Conservation (phyloP, 2,888 invertebrate genomes). For the Callimorpha dominula region DNA sequence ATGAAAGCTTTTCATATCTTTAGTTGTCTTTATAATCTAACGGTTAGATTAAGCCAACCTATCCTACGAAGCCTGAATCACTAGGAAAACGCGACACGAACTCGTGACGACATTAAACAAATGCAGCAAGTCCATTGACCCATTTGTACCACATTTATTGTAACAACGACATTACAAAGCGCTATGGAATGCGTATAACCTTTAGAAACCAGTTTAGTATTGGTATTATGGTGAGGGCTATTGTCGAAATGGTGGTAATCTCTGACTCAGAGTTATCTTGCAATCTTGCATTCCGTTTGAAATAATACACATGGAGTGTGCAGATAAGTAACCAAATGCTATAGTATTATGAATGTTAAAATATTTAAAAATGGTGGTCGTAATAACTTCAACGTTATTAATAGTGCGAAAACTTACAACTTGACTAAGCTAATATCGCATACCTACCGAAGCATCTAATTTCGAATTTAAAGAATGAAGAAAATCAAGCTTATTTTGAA, state of each 20-base stretch:
- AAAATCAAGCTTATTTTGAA: too few relatives aligned
- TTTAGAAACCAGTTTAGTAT: conserved; percentile 26
- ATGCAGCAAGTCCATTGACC: background rate
- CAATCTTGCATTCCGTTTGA: conserved; percentile 9
- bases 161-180: conserved; percentile 24
- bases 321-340: background rate
- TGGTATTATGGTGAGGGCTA: conserved; percentile 15
- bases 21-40: too few relatives aligned
- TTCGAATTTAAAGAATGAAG: too few relatives aligned
- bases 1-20: too few relatives aligned
- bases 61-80: background rate
- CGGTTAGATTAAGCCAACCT: too few relatives aligned
- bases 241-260: conserved; percentile 24
- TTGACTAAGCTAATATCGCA: too few relatives aligned
- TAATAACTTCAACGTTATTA: too few relatives aligned
- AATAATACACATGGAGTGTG: background rate
- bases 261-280: conserved; percentile 26
- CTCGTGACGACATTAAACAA: background rate
- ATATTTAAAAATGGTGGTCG: too few relatives aligned
- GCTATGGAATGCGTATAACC: conserved; percentile 28
- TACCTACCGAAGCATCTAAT: too few relatives aligned
- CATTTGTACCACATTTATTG: conserved; percentile 16
- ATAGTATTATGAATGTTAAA: background rate
- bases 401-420: too few relatives aligned
- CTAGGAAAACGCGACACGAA: background rate